Evolutionary conservation across 2,888 invertebrate species (phyloP).

Genomic region (Masnerella sp.): DNA sequence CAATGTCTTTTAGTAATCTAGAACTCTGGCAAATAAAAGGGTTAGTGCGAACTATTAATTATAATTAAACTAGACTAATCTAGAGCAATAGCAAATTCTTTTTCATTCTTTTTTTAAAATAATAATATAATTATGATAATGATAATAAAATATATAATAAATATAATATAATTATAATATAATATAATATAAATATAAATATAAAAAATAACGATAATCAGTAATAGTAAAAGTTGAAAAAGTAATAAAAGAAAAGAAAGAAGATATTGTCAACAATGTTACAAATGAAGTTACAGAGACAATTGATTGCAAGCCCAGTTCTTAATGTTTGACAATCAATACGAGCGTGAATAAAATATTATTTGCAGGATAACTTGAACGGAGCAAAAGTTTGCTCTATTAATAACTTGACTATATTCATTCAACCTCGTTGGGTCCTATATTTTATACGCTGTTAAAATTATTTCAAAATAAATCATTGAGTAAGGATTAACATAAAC

Average conservation of each 20-base stretch:
- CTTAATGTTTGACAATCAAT: slow-evolving; percentile 37
- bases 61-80: not conserved
- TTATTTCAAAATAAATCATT: not conserved
- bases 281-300: slow-evolving; percentile 9
- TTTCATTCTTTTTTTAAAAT: too few relatives aligned
- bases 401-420: slow-evolving; percentile 13
- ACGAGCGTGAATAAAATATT: slow-evolving; percentile 28
- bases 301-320: slow-evolving; percentile 17
- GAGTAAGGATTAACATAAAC: too few relatives aligned
- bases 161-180: too few relatives aligned
- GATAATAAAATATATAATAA: too few relatives aligned
- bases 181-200: too few relatives aligned
- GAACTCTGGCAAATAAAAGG: too few relatives aligned
- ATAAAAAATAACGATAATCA: too few relatives aligned
- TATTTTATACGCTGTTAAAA: not conserved
- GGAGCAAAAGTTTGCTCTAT: slow-evolving; percentile 4
- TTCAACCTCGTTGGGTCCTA: slow-evolving; percentile 12
- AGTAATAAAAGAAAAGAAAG: not conserved
- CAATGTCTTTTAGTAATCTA: too few relatives aligned
- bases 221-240: not conserved
- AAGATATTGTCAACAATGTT: slow-evolving; percentile 10
- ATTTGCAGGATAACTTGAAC: slow-evolving; percentile 22
- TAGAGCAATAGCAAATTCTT: too few relatives aligned
- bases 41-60: not conserved
- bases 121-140: too few relatives aligned